phyloP scores from a whole-genome alignment of 2,797 vertebrate species.

The Balearica regulorum region DNA sequence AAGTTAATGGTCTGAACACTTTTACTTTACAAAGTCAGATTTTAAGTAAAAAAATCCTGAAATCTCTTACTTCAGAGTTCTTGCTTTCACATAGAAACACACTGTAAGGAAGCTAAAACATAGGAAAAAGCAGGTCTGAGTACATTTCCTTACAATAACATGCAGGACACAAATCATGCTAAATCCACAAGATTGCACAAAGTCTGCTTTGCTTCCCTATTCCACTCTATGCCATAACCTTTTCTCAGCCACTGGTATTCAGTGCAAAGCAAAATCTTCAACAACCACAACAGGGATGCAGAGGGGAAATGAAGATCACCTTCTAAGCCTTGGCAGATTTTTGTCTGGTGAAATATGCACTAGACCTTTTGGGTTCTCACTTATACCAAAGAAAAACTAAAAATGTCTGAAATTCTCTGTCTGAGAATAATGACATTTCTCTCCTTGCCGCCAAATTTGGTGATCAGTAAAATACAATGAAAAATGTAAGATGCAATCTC shows the following conservation, averaged over 20 bases:
- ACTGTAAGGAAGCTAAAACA: not conserved
- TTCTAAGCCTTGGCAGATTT: not conserved
- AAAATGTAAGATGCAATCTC: not conserved
- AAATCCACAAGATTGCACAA: not conserved
- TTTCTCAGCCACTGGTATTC: not conserved
- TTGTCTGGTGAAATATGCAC: not conserved
- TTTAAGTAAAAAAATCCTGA: not conserved
- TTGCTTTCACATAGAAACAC: not conserved
- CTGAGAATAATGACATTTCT: not conserved
- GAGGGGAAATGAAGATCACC: not conserved
- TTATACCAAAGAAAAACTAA: not conserved
- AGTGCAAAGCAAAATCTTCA: not conserved
- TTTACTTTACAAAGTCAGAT: not conserved
- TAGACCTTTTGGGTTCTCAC: not conserved
- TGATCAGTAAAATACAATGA: not conserved
- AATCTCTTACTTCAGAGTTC: not conserved
- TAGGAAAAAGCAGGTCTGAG: not conserved
- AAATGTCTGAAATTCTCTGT: not conserved
- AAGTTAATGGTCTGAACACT: not conserved
- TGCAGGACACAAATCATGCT: not conserved
- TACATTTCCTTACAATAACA: not conserved
- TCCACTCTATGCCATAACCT: not conserved
- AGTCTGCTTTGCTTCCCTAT: not conserved
- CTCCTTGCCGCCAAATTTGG: not conserved
- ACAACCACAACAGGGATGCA: not conserved